Conservation (phyloP, 2,113 vertebrate species). For the Seriola aureovittata region DNA sequence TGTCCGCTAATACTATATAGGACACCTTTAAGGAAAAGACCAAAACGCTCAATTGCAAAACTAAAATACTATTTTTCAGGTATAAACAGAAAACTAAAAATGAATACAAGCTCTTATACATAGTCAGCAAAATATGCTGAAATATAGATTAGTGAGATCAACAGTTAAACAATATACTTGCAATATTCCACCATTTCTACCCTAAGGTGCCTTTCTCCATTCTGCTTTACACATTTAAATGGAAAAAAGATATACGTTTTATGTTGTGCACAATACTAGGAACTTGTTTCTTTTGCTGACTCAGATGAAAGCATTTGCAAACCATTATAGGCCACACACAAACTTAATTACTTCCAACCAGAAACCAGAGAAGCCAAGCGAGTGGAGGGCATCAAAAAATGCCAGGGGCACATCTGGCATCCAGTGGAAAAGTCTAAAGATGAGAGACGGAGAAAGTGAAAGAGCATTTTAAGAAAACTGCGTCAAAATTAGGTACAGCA, state of each 20-base stretch:
- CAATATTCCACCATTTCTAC: not conserved
- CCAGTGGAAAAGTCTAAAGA: conserved; percentile 5
- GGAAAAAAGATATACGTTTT: not conserved
- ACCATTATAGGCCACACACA: conserved; percentile 64
- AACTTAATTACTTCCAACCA: conserved; percentile 49
- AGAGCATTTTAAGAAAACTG: conserved; percentile 25
- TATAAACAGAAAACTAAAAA: no score
- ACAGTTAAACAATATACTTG: not conserved
- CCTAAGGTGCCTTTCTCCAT: not conserved
- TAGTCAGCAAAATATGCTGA: not conserved
- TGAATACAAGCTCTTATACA: not conserved
- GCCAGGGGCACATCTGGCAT: conserved; percentile 60
- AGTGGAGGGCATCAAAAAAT: conserved; percentile 45
- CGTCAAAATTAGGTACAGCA: conserved; percentile 21
- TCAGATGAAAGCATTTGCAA: conserved; percentile 55
- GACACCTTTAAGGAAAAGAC: no score
- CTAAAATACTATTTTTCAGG: no score
- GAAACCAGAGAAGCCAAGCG: conserved; percentile 45
- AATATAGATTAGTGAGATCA: not conserved
- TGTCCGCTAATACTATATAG: no score
- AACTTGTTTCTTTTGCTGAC: conserved; percentile 16
- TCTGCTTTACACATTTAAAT: not conserved
- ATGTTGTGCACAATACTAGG: not conserved
- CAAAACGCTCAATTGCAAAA: no score
- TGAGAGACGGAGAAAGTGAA: conserved; percentile 35